Percentiles rank a stretch among this genome's conserved stretches.
These are phyloP conservation scores for Osmerus mordax DNA, from an alignment of 2,113 vertebrate species.

Conservation along the genomic window DNA sequence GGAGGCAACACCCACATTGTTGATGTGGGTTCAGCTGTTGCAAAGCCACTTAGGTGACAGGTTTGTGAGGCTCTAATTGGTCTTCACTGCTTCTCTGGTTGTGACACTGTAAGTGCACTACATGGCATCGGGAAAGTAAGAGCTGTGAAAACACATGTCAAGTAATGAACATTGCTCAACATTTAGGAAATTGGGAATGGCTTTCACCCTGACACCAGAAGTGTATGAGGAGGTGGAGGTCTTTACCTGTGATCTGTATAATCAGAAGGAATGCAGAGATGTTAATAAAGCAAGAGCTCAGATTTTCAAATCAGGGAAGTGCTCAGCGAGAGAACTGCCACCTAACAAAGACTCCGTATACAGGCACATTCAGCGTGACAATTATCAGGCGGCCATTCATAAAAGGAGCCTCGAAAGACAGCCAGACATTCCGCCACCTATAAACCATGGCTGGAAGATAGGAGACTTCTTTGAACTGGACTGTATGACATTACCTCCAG, in stretches of 20 bases:
- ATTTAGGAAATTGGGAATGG: no score
- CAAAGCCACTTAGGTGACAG: no score
- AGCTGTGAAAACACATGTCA: no score
- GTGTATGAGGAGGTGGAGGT: not conserved
- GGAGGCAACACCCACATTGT: no score
- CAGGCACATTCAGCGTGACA: constrained; percentile 5
- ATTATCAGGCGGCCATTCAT: constrained; percentile 5
- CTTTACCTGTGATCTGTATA: not conserved
- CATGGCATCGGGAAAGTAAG: no score
- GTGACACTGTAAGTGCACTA: no score
- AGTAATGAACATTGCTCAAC: no score
- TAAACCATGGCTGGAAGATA: constrained; percentile 6
- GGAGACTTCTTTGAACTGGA: not conserved
- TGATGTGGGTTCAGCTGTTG: no score
- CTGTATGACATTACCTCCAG: constrained; percentile 9
- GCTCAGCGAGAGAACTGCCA: not conserved
- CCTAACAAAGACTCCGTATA: constrained; percentile 5
- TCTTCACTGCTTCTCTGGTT: no score
- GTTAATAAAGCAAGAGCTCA: not conserved
- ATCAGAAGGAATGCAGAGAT: not conserved
- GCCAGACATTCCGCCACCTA: constrained; percentile 9
- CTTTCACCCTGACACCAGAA: not conserved
- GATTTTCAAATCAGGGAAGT: not conserved
- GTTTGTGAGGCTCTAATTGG: no score
- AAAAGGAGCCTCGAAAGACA: constrained; percentile 9